A percentile compares a stretch with the other conserved stretches of the same genome.
phyloP scores from a whole-genome alignment of 2,888 invertebrate genomes.

The Scrobipalpa costella region DNA sequence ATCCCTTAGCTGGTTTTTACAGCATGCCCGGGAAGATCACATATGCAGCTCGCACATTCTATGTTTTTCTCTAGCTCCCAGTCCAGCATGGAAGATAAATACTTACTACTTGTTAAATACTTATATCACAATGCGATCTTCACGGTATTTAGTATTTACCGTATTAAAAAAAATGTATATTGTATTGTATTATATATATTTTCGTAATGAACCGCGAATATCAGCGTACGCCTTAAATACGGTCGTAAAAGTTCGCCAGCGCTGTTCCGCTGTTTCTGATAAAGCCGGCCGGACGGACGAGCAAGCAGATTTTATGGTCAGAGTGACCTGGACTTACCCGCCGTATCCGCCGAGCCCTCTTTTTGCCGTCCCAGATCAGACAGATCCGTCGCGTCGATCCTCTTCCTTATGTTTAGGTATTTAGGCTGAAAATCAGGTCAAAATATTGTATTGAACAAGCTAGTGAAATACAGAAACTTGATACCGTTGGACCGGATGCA shows the following conservation, averaged over 20 bases:
- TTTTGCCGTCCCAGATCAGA: conserved; percentile 40
- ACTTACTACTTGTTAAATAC: too few relatives aligned
- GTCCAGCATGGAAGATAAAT: too few relatives aligned
- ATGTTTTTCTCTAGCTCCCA: too few relatives aligned
- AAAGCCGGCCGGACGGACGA: conserved; percentile 25
- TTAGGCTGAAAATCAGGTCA: neutral
- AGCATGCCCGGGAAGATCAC: too few relatives aligned
- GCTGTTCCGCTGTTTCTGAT: conserved; percentile 35
- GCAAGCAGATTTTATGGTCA: conserved; percentile 36
- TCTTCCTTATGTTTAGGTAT: conserved; percentile 7
- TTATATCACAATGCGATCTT: too few relatives aligned
- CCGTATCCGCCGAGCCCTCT: conserved; percentile 43
- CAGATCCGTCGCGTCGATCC: conserved; percentile 25
- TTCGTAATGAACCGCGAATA: too few relatives aligned
- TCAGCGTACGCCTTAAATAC: too few relatives aligned
- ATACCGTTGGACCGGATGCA: neutral
- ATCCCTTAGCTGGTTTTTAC: too few relatives aligned
- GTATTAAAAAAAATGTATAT: too few relatives aligned
- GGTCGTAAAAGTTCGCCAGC: neutral
- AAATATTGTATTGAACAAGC: neutral
- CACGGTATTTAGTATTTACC: too few relatives aligned
- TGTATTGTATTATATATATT: too few relatives aligned
- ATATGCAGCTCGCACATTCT: too few relatives aligned
- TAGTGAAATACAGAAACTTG: neutral
- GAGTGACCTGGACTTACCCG: conserved; percentile 34